Evolutionary conservation across 2,888 invertebrate genomes (phyloP), one percentile per base, ranked within the genome.

Genomic region (Bugula neritina): DNA sequence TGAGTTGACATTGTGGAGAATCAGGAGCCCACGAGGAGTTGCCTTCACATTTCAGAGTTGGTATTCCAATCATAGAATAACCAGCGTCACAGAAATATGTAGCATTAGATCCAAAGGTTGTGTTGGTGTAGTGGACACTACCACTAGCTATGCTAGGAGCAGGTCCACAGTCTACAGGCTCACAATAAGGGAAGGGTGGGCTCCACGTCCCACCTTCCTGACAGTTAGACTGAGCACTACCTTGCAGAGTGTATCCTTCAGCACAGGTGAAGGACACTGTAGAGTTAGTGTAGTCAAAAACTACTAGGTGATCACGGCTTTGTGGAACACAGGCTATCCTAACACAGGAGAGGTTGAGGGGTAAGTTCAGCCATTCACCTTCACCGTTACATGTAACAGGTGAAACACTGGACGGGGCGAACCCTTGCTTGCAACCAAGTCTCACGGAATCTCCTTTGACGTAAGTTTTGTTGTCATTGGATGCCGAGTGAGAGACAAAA

Each of bases 71-170:
- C 17, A 43, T 5, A 43, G 10, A 17, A 17, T 43, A 43, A 17
- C 43, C 43, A 43, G 34, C 10, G n/a, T 63, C 10, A n/a, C 63
- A 63, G 5, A 13, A 13, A 34, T 63, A 63, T 31, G 27, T 27
- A 17, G 63, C 63, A 27, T 63, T 13, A 25, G 63, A 63, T 63
- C 63, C 63, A 63, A 13, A 63, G 10, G 3, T 10, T 63, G 63
- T 63, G 5, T 25, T 3, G 13, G 21, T 63, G 31, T 63, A 63
- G 17, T 25, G 27, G 5, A 63, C 25, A 10, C 5, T 25, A 2
- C 29, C 63, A n/a, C 31, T 25, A 10, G 34, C 25, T 29, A 63
- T 29, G 13, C 3, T 13, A 17, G 21, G 31, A 3, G 31, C 25
- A 10, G 27, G 29, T 25, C 63, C 63, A 34, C 63, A 63, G 34